Conservation (phyloP, 2,113 vertebrate genomes). For the Amblyopsis rosae region DNA sequence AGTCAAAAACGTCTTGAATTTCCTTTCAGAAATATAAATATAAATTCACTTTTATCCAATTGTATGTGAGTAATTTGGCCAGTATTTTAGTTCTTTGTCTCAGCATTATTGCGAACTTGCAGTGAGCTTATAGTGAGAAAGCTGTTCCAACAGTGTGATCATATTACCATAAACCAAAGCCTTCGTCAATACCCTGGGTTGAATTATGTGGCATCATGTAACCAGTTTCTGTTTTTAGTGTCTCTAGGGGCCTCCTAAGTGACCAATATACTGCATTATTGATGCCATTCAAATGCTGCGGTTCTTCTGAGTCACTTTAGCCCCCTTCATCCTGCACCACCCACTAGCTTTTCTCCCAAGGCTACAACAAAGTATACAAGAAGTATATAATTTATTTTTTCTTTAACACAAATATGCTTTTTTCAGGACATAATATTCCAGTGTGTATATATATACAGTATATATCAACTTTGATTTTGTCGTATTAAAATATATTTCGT, state of each 20-base stretch:
- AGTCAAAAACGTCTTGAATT: too few relatives aligned
- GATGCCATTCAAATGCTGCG: constrained; percentile 54
- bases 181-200: constrained; percentile 31
- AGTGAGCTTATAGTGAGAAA: constrained; percentile 17
- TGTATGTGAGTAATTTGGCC: neutral
- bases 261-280: constrained; percentile 68
- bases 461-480: neutral
- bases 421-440: neutral
- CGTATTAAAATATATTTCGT: neutral
- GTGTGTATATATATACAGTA: neutral
- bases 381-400: too few relatives aligned
- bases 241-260: constrained; percentile 53
- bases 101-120: neutral
- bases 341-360: constrained; percentile 15
- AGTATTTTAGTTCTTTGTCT: neutral
- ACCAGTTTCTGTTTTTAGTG: constrained; percentile 56
- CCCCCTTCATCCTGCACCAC: constrained; percentile 37
- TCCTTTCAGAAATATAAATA: too few relatives aligned
- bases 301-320: constrained; percentile 55
- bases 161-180: constrained; percentile 45
- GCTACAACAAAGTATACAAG: constrained; percentile 14
- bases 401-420: neutral
- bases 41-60: too few relatives aligned
- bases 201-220: constrained; percentile 48
- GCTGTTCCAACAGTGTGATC: constrained; percentile 30